A percentile compares a stretch with the other conserved stretches of the same genome.
These are phyloP conservation scores for Pseudachorutes palmiensis DNA, from an alignment of 1,140 invertebrate genomes.

Conservation along the genomic window DNA sequence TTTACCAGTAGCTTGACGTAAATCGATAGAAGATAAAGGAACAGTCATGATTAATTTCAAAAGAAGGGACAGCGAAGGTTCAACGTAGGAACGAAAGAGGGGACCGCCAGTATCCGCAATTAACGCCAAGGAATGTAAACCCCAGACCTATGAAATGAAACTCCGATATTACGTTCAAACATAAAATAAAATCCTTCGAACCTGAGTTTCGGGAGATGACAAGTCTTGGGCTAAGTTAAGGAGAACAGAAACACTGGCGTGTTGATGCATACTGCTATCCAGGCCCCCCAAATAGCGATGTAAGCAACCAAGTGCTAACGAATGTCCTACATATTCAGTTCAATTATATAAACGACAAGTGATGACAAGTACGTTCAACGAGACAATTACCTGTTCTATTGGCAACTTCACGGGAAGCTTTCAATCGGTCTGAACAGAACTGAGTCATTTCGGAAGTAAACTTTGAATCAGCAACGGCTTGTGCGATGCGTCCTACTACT, in stretches of 20 bases:
- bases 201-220: slow-evolving; percentile 80
- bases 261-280: slow-evolving; percentile 84
- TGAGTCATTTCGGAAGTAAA: slow-evolving; percentile 87
- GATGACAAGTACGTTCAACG: no score
- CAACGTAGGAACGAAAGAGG: slow-evolving; percentile 95
- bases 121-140: slow-evolving; percentile 84
- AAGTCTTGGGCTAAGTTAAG: slow-evolving; percentile 88
- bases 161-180: no score
- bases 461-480: slow-evolving; percentile 71
- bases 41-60: slow-evolving; percentile 82
- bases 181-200: no score
- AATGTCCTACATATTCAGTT: slow-evolving; percentile 50
- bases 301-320: slow-evolving; percentile 81
- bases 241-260: slow-evolving; percentile 86
- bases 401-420: slow-evolving; percentile 76
- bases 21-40: slow-evolving; percentile 79
- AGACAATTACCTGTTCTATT: slow-evolving; percentile 73
- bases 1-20: slow-evolving; percentile 90
- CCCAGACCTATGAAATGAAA: slow-evolving; percentile 83
- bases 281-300: slow-evolving; percentile 84
- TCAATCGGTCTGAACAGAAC: slow-evolving; percentile 80
- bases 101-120: slow-evolving; percentile 96
- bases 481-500: slow-evolving; percentile 77
- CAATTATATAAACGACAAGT: neutral
- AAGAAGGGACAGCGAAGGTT: slow-evolving; percentile 79